phyloP scores from a whole-genome alignment of 2,888 invertebrate genomes.

The Cerceris ruficornis region DNA sequence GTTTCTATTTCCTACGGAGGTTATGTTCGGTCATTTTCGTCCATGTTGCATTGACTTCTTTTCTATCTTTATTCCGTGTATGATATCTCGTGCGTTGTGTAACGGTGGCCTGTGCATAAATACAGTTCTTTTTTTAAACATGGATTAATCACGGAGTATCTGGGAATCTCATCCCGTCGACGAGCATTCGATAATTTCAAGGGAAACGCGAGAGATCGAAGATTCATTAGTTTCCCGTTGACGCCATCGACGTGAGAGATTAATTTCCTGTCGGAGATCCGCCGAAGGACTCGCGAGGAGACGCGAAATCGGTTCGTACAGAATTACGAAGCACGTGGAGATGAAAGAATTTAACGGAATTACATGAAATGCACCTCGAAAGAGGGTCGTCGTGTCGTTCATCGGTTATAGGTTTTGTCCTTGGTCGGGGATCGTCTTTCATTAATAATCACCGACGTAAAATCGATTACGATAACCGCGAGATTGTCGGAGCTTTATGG shows the following conservation, averaged over 20 bases:
- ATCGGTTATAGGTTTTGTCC: background rate
- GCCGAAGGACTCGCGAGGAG: background rate
- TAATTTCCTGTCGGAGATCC: conserved; percentile 20
- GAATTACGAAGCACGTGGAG: conserved; percentile 14
- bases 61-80: too few species aligned
- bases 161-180: background rate
- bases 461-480: background rate
- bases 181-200: background rate
- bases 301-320: conserved; percentile 12
- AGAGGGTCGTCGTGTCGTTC: background rate
- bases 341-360: background rate
- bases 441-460: conserved; percentile 1
- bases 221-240: background rate
- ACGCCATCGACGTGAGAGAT: background rate
- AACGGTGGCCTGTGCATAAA: background rate
- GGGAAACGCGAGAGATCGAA: background rate
- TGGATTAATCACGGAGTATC: background rate
- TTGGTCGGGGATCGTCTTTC: background rate
- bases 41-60: too few species aligned
- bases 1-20: too few species aligned
- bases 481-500: background rate
- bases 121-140: background rate
- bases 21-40: too few species aligned
- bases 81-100: background rate
- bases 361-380: background rate